Base-by-base conservation (phyloP, 1,140 invertebrate genomes). In the Platyscapa corneri region DNA sequence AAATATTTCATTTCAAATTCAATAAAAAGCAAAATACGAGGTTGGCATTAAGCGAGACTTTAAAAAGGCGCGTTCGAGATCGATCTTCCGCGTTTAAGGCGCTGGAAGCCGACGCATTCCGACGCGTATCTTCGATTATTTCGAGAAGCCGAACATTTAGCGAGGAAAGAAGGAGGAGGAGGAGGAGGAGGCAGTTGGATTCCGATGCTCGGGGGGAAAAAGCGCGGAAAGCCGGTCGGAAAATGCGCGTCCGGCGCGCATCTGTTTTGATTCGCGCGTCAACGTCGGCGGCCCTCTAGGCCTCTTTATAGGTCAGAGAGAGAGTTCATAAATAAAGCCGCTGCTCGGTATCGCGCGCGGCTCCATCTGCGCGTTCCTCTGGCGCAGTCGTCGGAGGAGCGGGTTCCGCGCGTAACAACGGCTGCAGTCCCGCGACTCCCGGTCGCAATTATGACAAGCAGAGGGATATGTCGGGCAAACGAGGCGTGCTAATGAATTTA, bases 401-500 rank as follows among this genome's bases (percentile, higher is more conserved):
- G n/a, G n/a, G n/a, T n/a, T n/a, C n/a, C n/a, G n/a, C n/a, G n/a
- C n/a, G n/a, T n/a, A n/a, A n/a, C n/a, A n/a, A n/a, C n/a, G n/a
- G n/a, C n/a, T n/a, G n/a, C n/a, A n/a, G n/a, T n/a, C n/a, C n/a
- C n/a, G 27, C 74, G 14, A 6, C 23, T 53, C 70, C 65, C 49
- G 70, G 72, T 86, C 83, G 65, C 85, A 88, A 89, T 90, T 88
- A 90, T 89, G 88, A 89, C 87, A 87, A 88, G 83, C 87, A 87
- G 82, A 84, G 85, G 86, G 88, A 89, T 89, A 86, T 83, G 53
- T 74, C 87, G 84, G 70, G 84, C 86, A 90, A 90, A 91, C 88
- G 90, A 90, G 88, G 87, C 90, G 89, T 90, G 88, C 87, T 90
- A 91, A 90, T 90, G 90, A 91, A 91, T 90, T 91, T 87, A 89